Evolutionary conservation across 2,797 vertebrate species (phyloP).

Genomic region (Pseudotriccus pelzelni): DNA sequence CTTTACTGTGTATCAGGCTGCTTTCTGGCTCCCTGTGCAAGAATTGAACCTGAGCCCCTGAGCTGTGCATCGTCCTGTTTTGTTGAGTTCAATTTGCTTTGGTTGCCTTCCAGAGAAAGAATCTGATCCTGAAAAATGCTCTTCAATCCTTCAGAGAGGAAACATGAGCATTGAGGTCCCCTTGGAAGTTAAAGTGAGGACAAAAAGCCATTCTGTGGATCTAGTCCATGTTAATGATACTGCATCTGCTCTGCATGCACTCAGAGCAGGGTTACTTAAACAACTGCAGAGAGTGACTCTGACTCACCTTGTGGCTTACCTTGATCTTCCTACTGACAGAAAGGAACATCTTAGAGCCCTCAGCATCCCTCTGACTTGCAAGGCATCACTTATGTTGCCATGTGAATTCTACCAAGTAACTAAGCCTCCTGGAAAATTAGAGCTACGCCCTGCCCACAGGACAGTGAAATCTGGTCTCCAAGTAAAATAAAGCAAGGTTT

Average conservation of each 20-base stretch:
- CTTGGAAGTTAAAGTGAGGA: not conserved
- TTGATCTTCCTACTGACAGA: not conserved
- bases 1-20: not conserved
- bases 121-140: not conserved
- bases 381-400: not conserved
- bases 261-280: not conserved
- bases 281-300: not conserved
- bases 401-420: not conserved
- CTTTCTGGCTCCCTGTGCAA: not conserved
- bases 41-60: not conserved
- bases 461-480: slow-evolving; percentile 13
- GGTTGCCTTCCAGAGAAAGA: slow-evolving; percentile 22
- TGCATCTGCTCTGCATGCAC: not conserved
- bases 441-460: slow-evolving; percentile 4
- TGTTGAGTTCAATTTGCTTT: slow-evolving; percentile 3
- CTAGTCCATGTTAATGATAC: not conserved
- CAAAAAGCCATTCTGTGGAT: not conserved
- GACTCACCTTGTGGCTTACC: not conserved
- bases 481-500: slow-evolving; percentile 49
- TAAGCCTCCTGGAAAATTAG: not conserved
- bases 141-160: not conserved
- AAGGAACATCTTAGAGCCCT: not conserved
- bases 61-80: not conserved
- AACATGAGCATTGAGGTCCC: not conserved
- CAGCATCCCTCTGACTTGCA: not conserved